Evolutionary conservation across 2,797 vertebrate species (phyloP).

Genomic region (Peromyscus melanophrys): DNA sequence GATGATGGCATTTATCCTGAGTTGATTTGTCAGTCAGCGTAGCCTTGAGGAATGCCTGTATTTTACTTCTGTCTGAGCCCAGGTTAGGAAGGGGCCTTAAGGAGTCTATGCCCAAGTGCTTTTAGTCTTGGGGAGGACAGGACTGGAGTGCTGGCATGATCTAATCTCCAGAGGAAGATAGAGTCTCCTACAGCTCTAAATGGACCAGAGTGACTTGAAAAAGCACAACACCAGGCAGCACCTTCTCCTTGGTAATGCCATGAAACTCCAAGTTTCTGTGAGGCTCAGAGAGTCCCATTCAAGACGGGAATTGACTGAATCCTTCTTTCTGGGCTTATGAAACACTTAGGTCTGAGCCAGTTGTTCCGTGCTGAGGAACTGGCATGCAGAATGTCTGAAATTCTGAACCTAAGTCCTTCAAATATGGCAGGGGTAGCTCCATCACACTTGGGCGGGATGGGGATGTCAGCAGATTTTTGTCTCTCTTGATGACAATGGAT

Average conservation of each 20-base stretch:
- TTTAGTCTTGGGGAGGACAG: background rate
- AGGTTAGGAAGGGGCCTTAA: background rate
- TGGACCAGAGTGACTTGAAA: background rate
- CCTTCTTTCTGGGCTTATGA: background rate
- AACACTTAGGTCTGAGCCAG: background rate
- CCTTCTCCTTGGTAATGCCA: background rate
- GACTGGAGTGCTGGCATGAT: background rate
- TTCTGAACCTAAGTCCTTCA: background rate
- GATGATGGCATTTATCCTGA: background rate
- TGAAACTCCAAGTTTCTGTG: background rate
- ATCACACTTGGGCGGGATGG: background rate
- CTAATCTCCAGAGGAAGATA: background rate
- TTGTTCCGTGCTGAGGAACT: background rate
- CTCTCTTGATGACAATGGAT: no score
- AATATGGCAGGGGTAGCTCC: background rate
- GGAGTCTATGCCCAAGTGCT: background rate
- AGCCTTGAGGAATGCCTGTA: background rate
- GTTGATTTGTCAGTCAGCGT: background rate
- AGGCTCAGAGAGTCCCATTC: background rate
- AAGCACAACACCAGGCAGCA: background rate
- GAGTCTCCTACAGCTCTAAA: fast-evolving
- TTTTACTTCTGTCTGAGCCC: background rate
- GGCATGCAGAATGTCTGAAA: background rate
- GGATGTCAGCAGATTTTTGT: fast-evolving
- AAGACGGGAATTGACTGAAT: background rate